Percentiles rank a stretch among this genome's conserved stretches.
phyloP scores from a whole-genome alignment of 2,113 vertebrate genomes.

The Pteruthius melanotis region DNA sequence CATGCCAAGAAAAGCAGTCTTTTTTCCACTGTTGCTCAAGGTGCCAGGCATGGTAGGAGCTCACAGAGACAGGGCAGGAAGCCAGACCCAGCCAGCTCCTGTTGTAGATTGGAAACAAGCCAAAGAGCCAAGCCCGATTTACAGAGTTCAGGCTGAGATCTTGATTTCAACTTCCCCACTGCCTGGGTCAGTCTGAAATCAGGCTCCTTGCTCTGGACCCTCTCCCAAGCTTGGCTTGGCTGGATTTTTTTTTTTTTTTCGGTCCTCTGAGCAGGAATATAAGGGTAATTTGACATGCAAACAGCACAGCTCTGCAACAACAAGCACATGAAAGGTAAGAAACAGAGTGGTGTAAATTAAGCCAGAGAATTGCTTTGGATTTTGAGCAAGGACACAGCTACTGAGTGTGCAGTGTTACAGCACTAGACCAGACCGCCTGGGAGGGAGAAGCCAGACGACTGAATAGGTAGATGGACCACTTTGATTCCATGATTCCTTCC shows the following conservation, averaged over 20 bases:
- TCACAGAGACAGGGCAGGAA: background rate
- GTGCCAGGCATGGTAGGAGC: background rate
- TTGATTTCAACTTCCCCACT: background rate
- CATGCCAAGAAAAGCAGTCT: background rate
- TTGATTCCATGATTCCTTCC: background rate
- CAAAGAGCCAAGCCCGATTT: background rate
- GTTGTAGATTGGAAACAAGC: background rate
- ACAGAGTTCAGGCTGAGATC: background rate
- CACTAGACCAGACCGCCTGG: background rate
- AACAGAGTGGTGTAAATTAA: background rate
- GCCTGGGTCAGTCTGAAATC: background rate
- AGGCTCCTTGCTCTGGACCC: background rate
- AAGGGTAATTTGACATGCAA: background rate
- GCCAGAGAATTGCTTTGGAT: background rate
- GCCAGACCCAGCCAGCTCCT: background rate
- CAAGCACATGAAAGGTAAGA: background rate
- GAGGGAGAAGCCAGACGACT: background rate
- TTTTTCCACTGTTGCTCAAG: background rate
- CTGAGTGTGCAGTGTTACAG: background rate
- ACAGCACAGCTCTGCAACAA: background rate
- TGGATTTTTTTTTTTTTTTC: background rate
- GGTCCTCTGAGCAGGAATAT: background rate
- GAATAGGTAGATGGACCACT: background rate
- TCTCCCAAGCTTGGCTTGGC: background rate
- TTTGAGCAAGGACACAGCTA: background rate